These are phyloP conservation scores for Conchocele bisecta DNA, from an alignment of 2,888 invertebrate genomes.

Conservation along the genomic window DNA sequence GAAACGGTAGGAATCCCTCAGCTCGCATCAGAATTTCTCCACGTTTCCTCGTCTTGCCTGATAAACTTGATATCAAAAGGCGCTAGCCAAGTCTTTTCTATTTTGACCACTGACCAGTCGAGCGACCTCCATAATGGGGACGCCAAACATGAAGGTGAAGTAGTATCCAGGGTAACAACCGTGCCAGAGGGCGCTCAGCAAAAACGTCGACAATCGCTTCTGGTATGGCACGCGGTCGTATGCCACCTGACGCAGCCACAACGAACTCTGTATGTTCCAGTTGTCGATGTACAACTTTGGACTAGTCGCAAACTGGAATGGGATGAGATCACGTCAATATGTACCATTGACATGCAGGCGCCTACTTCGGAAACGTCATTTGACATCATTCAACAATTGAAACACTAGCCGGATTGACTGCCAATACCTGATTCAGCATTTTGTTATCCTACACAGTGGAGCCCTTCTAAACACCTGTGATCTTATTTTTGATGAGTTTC, in stretches of 20 bases:
- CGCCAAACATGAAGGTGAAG: conserved; percentile 95
- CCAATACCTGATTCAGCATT: no score
- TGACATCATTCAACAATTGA: no score
- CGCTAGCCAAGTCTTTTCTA: background rate
- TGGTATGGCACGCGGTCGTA: conserved; percentile 91
- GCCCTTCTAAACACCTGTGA: no score
- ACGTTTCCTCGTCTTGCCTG: background rate
- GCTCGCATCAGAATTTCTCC: background rate
- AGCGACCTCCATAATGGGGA: conserved; percentile 93
- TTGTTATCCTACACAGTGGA: no score
- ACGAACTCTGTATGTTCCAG: conserved; percentile 98
- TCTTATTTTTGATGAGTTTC: no score
- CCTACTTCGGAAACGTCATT: no score
- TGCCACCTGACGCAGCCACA: conserved; percentile 95
- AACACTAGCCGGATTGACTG: background rate
- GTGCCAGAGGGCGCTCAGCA: conserved; percentile 92
- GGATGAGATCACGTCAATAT: no score
- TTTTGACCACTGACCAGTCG: conserved; percentile 86
- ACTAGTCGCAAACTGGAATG: conserved; percentile 88
- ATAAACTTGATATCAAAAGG: background rate
- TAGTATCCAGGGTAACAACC: conserved; percentile 87
- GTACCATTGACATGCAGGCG: background rate
- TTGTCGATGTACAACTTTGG: conserved; percentile 92
- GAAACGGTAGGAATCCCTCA: no score
- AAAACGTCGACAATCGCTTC: conserved; percentile 85